Evolutionary conservation across 2,888 invertebrate genomes (phyloP).

Genomic region (Hypercompe scribonia): DNA sequence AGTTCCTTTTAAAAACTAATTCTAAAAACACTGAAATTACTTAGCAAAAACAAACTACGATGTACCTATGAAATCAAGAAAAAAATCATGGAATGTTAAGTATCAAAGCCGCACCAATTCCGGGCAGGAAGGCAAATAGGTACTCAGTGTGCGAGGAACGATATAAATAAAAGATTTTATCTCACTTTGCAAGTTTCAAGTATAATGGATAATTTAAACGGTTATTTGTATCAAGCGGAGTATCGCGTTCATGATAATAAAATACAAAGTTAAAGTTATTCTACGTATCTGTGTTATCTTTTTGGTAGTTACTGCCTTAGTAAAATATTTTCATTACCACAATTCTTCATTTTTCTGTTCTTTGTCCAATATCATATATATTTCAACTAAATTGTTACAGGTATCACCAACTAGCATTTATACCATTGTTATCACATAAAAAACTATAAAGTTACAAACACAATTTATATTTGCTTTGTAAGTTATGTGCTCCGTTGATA

Average conservation of each 20-base stretch:
- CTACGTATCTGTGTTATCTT: not conserved
- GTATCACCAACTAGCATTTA: no score
- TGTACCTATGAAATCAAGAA: constrained; percentile 34
- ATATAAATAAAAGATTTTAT: constrained; percentile 50
- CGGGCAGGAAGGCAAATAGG: constrained; percentile 12
- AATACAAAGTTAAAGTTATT: not conserved
- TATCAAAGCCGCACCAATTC: constrained; percentile 24
- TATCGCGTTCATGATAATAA: constrained; percentile 1
- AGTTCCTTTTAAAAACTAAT: not conserved
- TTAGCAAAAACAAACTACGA: constrained; percentile 27
- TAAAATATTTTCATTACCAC: not conserved
- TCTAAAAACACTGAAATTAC: constrained; percentile 2
- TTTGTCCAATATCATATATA: no score
- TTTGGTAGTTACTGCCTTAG: not conserved
- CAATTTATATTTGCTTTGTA: no score
- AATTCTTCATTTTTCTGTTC: no score
- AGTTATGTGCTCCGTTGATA: no score
- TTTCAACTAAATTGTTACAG: no score
- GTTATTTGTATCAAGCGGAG: constrained; percentile 47
- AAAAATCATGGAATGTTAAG: constrained; percentile 1
- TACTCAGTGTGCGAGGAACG: constrained; percentile 25
- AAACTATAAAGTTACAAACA: no score
- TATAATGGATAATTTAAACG: constrained; percentile 33
- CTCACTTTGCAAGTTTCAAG: constrained; percentile 28
- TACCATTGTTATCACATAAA: no score